Base-by-base conservation (phyloP, 2,888 invertebrate genomes). In the Drosophila bunnanda region DNA sequence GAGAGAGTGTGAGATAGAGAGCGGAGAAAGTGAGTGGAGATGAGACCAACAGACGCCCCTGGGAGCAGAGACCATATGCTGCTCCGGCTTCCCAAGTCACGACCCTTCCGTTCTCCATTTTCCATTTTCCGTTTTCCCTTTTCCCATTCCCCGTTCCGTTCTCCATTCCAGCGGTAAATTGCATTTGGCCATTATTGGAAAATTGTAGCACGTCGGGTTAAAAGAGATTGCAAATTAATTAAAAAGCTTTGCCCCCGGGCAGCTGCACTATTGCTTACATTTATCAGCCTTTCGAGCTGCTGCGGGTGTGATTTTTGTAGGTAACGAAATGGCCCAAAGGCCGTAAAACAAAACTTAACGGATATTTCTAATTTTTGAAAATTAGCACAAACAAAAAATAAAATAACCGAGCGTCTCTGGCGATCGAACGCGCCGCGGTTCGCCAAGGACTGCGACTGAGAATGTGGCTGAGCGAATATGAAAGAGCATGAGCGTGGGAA, bases 151-250 rank as follows among this genome's bases (percentile, higher is more conserved):
- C 53, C 48, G 68, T 78, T 79, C 70, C 58, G 57, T 38, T 65
- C 76, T 67, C 53, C 52, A 71, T 78, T 79, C 73, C 58, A 59
- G 57, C 55, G 61, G 69, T 46, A 82, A 85, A 82, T 82, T 82
- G 85, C 82, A 82, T 80, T 82, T 82, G 69, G 74, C 77, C 70
- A 66, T 78, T 85, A 82, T 82, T 78, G 85, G 82, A 77, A 80
- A 82, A 82, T 61, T 70, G 64, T 58, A 70, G 75, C 71, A 82
- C 71, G 76, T 71, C 78, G 59, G 56, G 57, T 64, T 56, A 74
- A 34, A 10, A 71, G 70, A 78, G 80, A 80, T 85, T 82, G 74
- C 64, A 71, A 82, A 78, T 82, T 82, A 85, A 82, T 85, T 82
- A 71, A 72, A 82, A 80, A 36, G 61, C 66, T 74, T 55, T 56